Percentiles rank a stretch among this genome's conserved stretches.
phyloP scores from a whole-genome alignment of 1,140 invertebrate species.

The Eueides isabella region DNA sequence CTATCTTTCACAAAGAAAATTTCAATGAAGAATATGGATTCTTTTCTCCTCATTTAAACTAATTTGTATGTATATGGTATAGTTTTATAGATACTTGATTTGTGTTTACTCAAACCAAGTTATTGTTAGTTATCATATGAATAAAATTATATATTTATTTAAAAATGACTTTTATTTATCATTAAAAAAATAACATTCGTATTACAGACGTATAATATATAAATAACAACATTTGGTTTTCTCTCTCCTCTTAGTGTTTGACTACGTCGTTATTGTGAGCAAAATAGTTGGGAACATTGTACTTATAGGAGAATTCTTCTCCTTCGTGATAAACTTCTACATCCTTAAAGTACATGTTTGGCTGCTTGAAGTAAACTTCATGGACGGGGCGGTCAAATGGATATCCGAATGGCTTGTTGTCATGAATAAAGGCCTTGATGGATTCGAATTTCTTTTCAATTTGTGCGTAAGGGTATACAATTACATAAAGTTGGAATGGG shows the following conservation, averaged over 20 bases:
- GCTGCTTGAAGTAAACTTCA: slow-evolving; percentile 82
- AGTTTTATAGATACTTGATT: slow-evolving; percentile 14
- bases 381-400: slow-evolving; percentile 86
- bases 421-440: slow-evolving; percentile 61
- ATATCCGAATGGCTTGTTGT: slow-evolving; percentile 84
- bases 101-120: background rate
- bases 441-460: slow-evolving; percentile 47
- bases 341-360: slow-evolving; percentile 86
- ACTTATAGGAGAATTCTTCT: slow-evolving; percentile 69
- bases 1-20: slow-evolving; percentile 61
- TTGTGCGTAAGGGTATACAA: slow-evolving; percentile 82
- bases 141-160: slow-evolving; percentile 11
- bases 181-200: background rate
- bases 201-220: background rate
- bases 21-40: slow-evolving; percentile 46
- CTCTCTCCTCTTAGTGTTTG: slow-evolving; percentile 6
- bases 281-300: slow-evolving; percentile 49
- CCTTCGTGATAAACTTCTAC: slow-evolving; percentile 85
- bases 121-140: no score
- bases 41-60: slow-evolving; percentile 63
- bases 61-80: background rate
- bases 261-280: background rate
- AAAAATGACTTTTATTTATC: slow-evolving; percentile 8
- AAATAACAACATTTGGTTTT: background rate
- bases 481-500: slow-evolving; percentile 85